Conservation (phyloP, 2,797 vertebrate species). For the Danio aesculapii region DNA sequence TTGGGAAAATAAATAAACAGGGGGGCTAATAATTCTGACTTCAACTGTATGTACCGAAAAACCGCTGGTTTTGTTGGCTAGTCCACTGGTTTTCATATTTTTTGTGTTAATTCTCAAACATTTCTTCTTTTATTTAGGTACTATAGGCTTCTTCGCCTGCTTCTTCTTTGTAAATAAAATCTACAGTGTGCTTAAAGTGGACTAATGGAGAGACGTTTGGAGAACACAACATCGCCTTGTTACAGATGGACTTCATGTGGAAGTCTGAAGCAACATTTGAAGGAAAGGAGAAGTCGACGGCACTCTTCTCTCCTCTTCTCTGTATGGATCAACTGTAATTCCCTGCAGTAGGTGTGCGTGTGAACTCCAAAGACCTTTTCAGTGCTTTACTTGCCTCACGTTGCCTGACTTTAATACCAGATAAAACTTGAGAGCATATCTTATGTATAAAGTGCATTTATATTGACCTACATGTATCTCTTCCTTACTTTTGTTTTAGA, state of each 20-base stretch:
- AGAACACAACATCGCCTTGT: conserved; percentile 53
- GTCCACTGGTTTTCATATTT: not conserved
- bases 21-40: no score
- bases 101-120: not conserved
- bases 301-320: conserved; percentile 4
- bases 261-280: conserved; percentile 63
- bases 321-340: conserved; percentile 56
- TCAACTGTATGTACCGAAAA: no score
- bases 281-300: conserved; percentile 12
- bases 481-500: conserved; percentile 60
- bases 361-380: conserved; percentile 45
- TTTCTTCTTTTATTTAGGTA: conserved; percentile 78
- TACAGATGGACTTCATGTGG: conserved; percentile 56
- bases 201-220: conserved; percentile 79
- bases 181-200: conserved; percentile 99
- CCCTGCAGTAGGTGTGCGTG: conserved; percentile 16
- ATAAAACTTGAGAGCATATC: not conserved
- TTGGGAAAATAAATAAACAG: no score
- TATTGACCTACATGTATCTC: conserved; percentile 64
- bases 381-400: conserved; percentile 9
- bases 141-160: conserved; percentile 98
- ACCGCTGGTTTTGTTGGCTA: not conserved
- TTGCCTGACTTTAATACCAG: conserved; percentile 33
- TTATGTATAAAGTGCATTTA: conserved; percentile 64
- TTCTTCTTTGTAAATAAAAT: conserved; percentile 99